Conservation (phyloP, 2,113 vertebrate species). For the Catharus minimus region DNA sequence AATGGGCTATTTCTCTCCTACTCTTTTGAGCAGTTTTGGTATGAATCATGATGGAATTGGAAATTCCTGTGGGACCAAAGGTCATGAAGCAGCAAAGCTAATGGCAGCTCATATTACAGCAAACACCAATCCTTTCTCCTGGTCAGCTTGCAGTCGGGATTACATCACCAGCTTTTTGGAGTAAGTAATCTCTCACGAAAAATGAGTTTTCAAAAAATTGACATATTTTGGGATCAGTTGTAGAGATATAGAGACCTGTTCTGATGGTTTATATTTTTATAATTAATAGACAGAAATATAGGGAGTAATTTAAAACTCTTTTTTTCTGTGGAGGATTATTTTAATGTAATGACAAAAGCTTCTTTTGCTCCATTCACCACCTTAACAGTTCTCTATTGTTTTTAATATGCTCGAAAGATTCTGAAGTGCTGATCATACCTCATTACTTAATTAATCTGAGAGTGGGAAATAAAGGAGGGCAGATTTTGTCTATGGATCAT, state of each 20-base stretch:
- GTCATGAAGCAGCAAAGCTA: constrained; percentile 97
- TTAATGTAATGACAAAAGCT: background rate
- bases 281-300: background rate
- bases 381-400: background rate
- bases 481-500: background rate
- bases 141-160: constrained; percentile 98
- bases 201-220: constrained; percentile 52
- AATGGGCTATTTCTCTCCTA: constrained; percentile 46
- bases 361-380: background rate
- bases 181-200: constrained; percentile 86
- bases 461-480: background rate
- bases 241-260: background rate
- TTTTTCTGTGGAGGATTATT: background rate
- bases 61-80: constrained; percentile 97
- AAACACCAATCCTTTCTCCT: constrained; percentile 99
- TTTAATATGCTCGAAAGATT: background rate
- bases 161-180: constrained; percentile 99
- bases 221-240: background rate
- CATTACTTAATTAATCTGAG: background rate
- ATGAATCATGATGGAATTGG: constrained; percentile 99
- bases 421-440: background rate
- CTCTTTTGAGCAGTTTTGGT: constrained; percentile 88
- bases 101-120: constrained; percentile 99
- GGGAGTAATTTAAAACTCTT: background rate
- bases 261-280: constrained; percentile 8